Percentiles rank a stretch among this genome's conserved stretches.
These are phyloP conservation scores for Megaceryle torquata DNA, from an alignment of 2,113 vertebrate genomes.

Conservation along the genomic window DNA sequence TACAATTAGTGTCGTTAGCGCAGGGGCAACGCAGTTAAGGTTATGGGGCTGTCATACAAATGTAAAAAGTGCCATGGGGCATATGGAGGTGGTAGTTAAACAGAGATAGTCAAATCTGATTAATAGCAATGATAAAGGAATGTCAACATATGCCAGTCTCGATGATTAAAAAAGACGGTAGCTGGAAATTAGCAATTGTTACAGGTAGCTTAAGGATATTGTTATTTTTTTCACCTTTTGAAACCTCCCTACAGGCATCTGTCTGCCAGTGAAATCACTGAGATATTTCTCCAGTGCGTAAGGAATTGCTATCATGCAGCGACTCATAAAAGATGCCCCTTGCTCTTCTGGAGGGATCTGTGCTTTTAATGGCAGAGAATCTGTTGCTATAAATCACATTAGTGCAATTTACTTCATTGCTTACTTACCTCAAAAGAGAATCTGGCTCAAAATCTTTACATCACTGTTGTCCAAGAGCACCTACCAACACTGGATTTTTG, in stretches of 20 bases:
- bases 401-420: not conserved
- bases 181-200: slow-evolving; percentile 62
- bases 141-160: slow-evolving; percentile 11
- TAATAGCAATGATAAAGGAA: slow-evolving; percentile 12
- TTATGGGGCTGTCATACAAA: slow-evolving; percentile 7
- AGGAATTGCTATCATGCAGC: slow-evolving; percentile 11
- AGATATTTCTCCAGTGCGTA: not conserved
- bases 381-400: slow-evolving; percentile 14
- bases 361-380: slow-evolving; percentile 22
- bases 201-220: slow-evolving; percentile 52
- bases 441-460: not conserved
- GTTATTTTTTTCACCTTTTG: slow-evolving; percentile 35
- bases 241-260: not conserved
- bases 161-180: slow-evolving; percentile 42
- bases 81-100: slow-evolving; percentile 36
- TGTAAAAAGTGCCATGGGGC: not conserved
- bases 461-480: slow-evolving; percentile 6
- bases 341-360: slow-evolving; percentile 8
- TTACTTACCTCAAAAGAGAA: not conserved
- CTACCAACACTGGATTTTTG: not conserved
- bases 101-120: slow-evolving; percentile 42
- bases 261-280: slow-evolving; percentile 25
- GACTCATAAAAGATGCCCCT: not conserved
- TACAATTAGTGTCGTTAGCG: not conserved
- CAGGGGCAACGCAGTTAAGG: not conserved